Evolutionary conservation across 2,113 vertebrate genomes (phyloP).

Genomic region (Dryoscopus gambensis): DNA sequence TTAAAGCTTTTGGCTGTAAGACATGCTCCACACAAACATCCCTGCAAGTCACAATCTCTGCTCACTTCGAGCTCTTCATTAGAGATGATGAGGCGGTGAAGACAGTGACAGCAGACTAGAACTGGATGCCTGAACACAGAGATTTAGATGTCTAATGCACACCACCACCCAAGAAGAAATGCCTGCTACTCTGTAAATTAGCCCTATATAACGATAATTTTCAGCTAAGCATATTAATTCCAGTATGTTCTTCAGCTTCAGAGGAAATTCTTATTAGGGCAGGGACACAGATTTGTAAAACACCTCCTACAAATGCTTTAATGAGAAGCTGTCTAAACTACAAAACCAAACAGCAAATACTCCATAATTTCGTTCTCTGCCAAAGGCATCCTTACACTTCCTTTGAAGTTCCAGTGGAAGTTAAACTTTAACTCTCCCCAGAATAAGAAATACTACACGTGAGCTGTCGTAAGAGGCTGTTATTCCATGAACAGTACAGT

Average conservation of each 20-base stretch:
- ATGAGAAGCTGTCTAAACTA: neutral
- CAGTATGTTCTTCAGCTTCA: neutral
- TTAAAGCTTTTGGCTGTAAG: neutral
- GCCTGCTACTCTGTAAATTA: neutral
- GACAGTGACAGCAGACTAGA: neutral
- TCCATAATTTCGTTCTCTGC: neutral
- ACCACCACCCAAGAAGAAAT: neutral
- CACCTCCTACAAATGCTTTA: neutral
- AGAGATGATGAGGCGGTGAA: neutral
- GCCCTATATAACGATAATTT: neutral
- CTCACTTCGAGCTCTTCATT: neutral
- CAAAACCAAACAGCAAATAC: neutral
- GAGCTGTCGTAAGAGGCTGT: neutral
- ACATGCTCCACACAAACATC: neutral
- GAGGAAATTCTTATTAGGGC: neutral
- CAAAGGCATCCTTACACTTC: neutral
- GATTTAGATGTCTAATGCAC: neutral
- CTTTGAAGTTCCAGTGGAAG: neutral
- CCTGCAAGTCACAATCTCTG: neutral
- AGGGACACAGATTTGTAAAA: neutral
- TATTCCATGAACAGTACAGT: neutral
- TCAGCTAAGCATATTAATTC: neutral
- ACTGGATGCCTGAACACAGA: neutral
- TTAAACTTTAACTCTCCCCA: neutral
- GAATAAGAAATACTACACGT: neutral